A percentile compares a stretch with the other conserved stretches of the same genome.
These are phyloP conservation scores for Catalaphyllia jardinei DNA, from an alignment of 64 coral and sea anemone species.

Conservation along the genomic window DNA sequence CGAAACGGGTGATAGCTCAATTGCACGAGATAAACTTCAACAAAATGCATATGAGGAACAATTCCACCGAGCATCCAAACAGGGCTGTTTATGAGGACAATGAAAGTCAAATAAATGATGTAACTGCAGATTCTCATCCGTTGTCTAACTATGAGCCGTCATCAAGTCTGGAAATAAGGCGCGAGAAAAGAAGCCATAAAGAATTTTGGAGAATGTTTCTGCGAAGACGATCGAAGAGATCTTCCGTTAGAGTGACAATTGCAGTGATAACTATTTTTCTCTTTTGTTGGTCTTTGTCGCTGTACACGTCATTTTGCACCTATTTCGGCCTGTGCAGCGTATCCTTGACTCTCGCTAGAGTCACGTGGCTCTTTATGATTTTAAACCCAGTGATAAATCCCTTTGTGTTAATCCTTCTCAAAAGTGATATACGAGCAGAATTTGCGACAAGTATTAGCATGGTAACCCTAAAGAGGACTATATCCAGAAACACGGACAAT, in stretches of 20 bases:
- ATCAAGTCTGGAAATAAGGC: neutral
- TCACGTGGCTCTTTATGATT: constrained; percentile 18
- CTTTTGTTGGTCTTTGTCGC: constrained; percentile 28
- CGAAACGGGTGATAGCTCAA: neutral
- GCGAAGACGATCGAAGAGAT: constrained; percentile 5
- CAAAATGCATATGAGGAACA: neutral
- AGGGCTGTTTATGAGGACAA: neutral
- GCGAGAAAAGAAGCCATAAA: neutral
- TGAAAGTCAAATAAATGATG: neutral
- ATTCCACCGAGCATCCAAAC: neutral
- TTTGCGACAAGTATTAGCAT: neutral
- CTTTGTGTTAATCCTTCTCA: neutral
- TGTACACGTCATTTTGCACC: constrained; percentile 40
- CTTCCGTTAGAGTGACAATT: constrained; percentile 20
- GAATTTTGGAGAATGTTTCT: neutral
- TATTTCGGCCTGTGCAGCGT: constrained; percentile 23
- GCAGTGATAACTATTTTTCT: constrained; percentile 15
- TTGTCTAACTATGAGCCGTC: neutral
- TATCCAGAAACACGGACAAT: neutral
- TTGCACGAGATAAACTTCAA: neutral
- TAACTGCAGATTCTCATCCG: neutral
- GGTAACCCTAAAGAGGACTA: neutral
- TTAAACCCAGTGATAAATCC: constrained; percentile 18
- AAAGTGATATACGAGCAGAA: constrained; percentile 20
- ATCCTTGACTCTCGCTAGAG: neutral